A percentile compares a stretch with the other conserved stretches of the same genome.
These are phyloP conservation scores for Drosophila sucinea DNA, from an alignment of 1,140 invertebrate genomes.

Conservation along the genomic window DNA sequence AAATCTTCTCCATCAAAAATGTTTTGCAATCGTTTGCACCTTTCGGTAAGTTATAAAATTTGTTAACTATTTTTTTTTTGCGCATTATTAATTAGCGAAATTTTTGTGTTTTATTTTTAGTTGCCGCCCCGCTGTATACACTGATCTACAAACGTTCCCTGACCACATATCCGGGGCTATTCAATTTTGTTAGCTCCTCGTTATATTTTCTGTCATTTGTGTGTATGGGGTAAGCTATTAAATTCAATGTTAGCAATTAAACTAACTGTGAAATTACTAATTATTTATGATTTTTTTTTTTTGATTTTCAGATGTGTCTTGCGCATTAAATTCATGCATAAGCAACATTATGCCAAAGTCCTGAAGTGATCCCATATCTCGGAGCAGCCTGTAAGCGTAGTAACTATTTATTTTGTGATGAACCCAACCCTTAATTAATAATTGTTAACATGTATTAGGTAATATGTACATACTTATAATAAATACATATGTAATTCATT, in stretches of 20 bases:
- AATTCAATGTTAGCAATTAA: background rate
- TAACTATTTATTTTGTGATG: conserved; percentile 59
- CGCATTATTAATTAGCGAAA: conserved; percentile 35
- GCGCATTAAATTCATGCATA: conserved; percentile 68
- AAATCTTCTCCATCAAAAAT: conserved; percentile 86
- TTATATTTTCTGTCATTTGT: conserved; percentile 82
- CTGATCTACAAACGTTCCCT: conserved; percentile 86
- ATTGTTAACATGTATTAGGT: conserved; percentile 41
- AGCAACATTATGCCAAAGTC: conserved; percentile 71
- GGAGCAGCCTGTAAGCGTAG: conserved; percentile 9
- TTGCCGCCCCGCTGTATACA: conserved; percentile 86
- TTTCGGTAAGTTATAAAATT: conserved; percentile 70
- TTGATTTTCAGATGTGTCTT: conserved; percentile 59
- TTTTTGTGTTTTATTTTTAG: conserved; percentile 32
- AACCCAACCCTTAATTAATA: conserved; percentile 42
- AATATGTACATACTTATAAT: conserved; percentile 1
- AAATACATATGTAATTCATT: conserved; percentile 11
- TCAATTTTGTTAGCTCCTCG: conserved; percentile 84
- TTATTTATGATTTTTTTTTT: conserved; percentile 37
- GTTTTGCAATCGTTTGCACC: conserved; percentile 86
- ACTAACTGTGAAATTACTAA: too few relatives aligned
- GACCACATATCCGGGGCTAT: conserved; percentile 84
- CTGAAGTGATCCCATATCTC: conserved; percentile 53
- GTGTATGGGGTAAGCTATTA: conserved; percentile 84
- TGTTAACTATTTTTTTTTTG: background rate